Conservation (phyloP, 2,888 invertebrate species). For the Caenorhabditis panamensis region DNA sequence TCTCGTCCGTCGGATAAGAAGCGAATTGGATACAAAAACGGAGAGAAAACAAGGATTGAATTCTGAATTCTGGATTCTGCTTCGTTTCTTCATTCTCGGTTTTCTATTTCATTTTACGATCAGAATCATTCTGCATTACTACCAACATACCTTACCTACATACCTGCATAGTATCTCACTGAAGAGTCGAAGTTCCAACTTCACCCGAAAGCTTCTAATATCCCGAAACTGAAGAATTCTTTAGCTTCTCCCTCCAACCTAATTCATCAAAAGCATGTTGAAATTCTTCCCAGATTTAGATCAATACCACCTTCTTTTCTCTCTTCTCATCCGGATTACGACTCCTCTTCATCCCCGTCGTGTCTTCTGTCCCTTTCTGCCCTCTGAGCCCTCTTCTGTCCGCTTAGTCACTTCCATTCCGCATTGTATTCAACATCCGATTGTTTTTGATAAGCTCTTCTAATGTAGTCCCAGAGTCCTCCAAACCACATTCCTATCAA, state of each 20-base stretch:
- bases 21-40: conserved; percentile 28
- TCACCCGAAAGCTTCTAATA: too few relatives aligned
- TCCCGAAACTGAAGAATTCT: too few relatives aligned
- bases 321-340: conserved; percentile 42
- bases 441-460: conserved; percentile 49
- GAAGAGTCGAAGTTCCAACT: too few relatives aligned
- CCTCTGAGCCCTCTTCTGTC: conserved; percentile 10
- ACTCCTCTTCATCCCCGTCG: conserved; percentile 16
- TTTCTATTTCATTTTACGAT: not conserved
- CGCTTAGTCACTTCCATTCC: conserved; percentile 15
- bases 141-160: too few relatives aligned
- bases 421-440: conserved; percentile 27
- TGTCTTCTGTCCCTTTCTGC: conserved; percentile 17
- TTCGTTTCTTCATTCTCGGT: not conserved
- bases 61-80: too few relatives aligned
- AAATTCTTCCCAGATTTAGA: not conserved
- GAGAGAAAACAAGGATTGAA: not conserved
- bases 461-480: conserved; percentile 35
- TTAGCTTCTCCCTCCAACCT: too few relatives aligned
- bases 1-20: not conserved
- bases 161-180: too few relatives aligned
- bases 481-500: conserved; percentile 18
- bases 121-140: not conserved
- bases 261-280: too few relatives aligned
- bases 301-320: conserved; percentile 17